Conservation (phyloP, 2,113 vertebrate genomes). For the Diglossa brunneiventris region DNA sequence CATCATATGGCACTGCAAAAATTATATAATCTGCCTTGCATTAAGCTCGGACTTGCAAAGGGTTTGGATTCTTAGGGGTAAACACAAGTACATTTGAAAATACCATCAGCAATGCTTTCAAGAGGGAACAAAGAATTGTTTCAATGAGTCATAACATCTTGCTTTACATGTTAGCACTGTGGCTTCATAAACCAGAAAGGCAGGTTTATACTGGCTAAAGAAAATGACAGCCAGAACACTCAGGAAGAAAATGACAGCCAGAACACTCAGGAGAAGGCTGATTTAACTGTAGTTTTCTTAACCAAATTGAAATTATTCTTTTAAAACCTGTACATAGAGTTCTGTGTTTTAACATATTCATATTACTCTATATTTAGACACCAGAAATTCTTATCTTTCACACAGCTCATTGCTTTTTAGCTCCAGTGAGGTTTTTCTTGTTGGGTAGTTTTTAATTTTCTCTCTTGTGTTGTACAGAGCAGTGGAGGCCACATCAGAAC, state of each 20-base stretch:
- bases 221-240: constrained; percentile 50
- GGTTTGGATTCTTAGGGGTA: constrained; percentile 41
- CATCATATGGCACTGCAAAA: not conserved
- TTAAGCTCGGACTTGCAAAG: constrained; percentile 38
- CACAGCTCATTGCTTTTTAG: not conserved
- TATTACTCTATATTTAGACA: not conserved
- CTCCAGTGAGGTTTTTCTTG: not conserved
- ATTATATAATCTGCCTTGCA: constrained; percentile 18
- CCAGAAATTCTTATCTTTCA: not conserved
- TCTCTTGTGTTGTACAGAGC: not conserved
- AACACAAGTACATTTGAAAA: constrained; percentile 60
- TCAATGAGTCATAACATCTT: constrained; percentile 67
- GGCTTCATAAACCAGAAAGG: constrained; percentile 70
- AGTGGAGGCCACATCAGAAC: not conserved
- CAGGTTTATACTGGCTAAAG: constrained; percentile 67
- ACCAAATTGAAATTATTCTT: not conserved
- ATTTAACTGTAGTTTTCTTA: not conserved
- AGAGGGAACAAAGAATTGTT: constrained; percentile 72
- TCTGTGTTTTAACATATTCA: not conserved
- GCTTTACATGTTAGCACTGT: constrained; percentile 43
- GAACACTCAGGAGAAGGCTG: not conserved
- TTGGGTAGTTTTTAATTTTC: not conserved
- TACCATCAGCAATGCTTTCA: constrained; percentile 50
- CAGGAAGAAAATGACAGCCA: constrained; percentile 53
- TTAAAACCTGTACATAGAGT: not conserved